Evolutionary conservation across 2,113 vertebrate species (phyloP).

Genomic region (Microtus richardsoni): DNA sequence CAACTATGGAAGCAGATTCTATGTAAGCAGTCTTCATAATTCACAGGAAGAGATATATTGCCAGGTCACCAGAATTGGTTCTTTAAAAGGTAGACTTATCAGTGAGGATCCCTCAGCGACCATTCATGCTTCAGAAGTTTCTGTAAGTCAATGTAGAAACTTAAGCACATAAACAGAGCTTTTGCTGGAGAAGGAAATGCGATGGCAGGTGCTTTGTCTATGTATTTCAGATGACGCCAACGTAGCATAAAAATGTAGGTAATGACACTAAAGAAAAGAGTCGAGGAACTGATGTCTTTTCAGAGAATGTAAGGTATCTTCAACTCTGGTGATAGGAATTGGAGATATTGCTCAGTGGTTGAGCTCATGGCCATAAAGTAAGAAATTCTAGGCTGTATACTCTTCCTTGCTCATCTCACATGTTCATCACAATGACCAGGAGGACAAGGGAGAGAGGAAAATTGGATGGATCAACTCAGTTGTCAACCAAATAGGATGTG

Average conservation of each 20-base stretch:
- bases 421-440: background rate
- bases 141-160: background rate
- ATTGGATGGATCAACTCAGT: background rate
- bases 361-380: background rate
- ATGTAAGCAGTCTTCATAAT: constrained; percentile 1
- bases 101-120: background rate
- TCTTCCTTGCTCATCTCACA: background rate
- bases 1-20: background rate
- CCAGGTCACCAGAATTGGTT: constrained; percentile 44
- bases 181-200: background rate
- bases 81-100: background rate
- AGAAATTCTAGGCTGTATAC: background rate
- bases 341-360: background rate
- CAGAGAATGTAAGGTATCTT: background rate
- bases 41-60: background rate
- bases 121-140: background rate
- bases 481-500: background rate
- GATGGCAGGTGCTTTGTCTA: background rate
- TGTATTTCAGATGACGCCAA: background rate
- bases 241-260: background rate
- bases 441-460: background rate
- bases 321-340: no score
- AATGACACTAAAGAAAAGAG: background rate
- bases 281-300: background rate
- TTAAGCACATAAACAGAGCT: background rate